Evolutionary conservation across 2,888 invertebrate species (phyloP), one percentile per base, ranked within the genome.

Genomic region (Chrysolina haemoptera): DNA sequence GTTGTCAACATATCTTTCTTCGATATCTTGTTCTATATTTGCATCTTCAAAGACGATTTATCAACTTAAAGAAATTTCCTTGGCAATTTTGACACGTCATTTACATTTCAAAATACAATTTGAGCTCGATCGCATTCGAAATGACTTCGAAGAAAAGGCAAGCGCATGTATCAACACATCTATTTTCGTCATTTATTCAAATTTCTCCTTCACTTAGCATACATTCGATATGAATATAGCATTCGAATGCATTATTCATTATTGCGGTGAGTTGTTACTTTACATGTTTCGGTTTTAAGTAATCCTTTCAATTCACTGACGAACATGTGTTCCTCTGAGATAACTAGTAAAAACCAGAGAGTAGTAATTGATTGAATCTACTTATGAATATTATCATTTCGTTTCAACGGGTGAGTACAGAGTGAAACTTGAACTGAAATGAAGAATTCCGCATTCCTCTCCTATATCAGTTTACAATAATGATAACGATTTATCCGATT

Each of bases 171-270:
- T 59, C 59, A 35, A 59, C 59, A 59, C 59, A 35, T 59, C 59
- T 59, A 59, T 59, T 59, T 59, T 59, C 27, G 59, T 59, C 59
- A 59, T 35, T 59, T 59, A 59, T 59, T 59, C 59, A 59, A 59
- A 59, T 59, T 59, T 59, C 59, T 59, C 59, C n/a, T 59, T 59
- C 59, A 59, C 59, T 59, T 59, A 59, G 59, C 59, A 59, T 59
- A 16, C 59, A 27, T 59, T 59, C 62, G 18, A 62, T 62, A 68
- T 62, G 68, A 41, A 68, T 68, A 69, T 69, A 63, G 43, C 27
- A 63, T 53, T 71, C 63, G 22, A n/a, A 71, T 71, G 16, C 71
- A 71, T 71, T 66, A 71, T 71, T 66, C 59, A 71, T 71, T 22
- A 2, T 55, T 35, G 64, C 71, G 59, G 71, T 66, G 62, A 71